phyloP scores from a whole-genome alignment of 2,113 vertebrate genomes.

The Oncorhynchus masou region DNA sequence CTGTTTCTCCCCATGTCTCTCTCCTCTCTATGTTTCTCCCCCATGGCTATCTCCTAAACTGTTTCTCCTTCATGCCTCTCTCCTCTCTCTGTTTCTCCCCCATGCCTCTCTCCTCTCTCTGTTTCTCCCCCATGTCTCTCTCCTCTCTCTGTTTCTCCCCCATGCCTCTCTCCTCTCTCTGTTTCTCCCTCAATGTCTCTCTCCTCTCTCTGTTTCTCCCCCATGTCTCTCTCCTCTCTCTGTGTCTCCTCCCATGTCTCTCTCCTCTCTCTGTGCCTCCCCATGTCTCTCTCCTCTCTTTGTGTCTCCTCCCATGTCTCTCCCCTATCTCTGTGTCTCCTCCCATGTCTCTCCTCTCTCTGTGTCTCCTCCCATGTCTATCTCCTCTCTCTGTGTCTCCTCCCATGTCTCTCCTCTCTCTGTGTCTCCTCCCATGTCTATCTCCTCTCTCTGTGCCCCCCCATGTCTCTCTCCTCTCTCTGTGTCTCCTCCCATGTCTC shows the following conservation, averaged over 20 bases:
- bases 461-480: neutral
- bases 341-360: neutral
- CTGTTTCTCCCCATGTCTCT: neutral
- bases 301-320: neutral
- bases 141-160: neutral
- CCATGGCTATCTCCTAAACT: no score
- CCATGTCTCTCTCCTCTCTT: neutral
- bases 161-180: neutral
- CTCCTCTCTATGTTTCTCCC: neutral
- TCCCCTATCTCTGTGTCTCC: no score
- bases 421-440: conserved; percentile 16
- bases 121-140: neutral
- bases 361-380: no score
- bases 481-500: neutral
- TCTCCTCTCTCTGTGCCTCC: conserved; percentile 6
- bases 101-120: neutral
- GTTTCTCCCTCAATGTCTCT: no score
- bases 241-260: no score
- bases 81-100: neutral
- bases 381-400: no score
- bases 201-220: neutral
- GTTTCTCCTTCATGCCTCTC: no score
- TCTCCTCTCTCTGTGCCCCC: no score
- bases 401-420: neutral
- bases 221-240: neutral